These are phyloP conservation scores for Astyanax mexicanus DNA, from an alignment of 2,797 vertebrate species.

Conservation along the genomic window DNA sequence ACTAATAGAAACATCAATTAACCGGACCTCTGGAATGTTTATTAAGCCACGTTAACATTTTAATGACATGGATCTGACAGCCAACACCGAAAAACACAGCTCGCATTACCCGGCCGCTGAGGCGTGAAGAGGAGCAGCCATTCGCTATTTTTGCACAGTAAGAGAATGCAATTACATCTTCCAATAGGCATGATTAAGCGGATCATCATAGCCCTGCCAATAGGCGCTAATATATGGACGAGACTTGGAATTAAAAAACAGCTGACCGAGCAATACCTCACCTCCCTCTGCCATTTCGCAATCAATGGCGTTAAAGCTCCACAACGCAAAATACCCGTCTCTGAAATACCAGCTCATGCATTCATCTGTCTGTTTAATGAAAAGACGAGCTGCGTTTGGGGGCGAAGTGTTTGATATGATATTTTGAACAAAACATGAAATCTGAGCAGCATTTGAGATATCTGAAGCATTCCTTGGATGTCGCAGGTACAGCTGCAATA, in stretches of 20 bases:
- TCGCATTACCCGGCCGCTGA: slow-evolving; percentile 23
- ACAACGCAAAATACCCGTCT: neutral
- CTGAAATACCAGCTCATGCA: slow-evolving; percentile 25
- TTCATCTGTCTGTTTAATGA: slow-evolving; percentile 29
- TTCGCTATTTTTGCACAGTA: slow-evolving; percentile 48
- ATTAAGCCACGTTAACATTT: slow-evolving; percentile 44
- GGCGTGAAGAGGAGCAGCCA: slow-evolving; percentile 21
- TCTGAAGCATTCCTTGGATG: neutral
- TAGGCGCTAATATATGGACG: slow-evolving; percentile 38
- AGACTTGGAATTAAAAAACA: slow-evolving; percentile 48
- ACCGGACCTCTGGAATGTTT: slow-evolving; percentile 22
- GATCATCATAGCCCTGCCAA: slow-evolving; percentile 49
- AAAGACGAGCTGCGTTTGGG: slow-evolving; percentile 11
- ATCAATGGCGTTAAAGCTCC: slow-evolving; percentile 25
- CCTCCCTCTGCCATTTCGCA: slow-evolving; percentile 36
- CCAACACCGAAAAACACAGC: slow-evolving; percentile 15
- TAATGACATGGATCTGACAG: slow-evolving; percentile 37
- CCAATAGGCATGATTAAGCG: slow-evolving; percentile 42
- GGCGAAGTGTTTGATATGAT: neutral
- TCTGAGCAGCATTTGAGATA: neutral
- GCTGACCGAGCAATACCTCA: slow-evolving; percentile 38
- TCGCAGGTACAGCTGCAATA: neutral
- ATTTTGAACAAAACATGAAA: neutral
- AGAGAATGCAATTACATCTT: slow-evolving; percentile 53
- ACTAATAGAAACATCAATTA: slow-evolving; percentile 45